Percentiles rank a stretch among this genome's conserved stretches.
phyloP scores from a whole-genome alignment of 1,140 invertebrate species.

The Hycleus cichorii region DNA sequence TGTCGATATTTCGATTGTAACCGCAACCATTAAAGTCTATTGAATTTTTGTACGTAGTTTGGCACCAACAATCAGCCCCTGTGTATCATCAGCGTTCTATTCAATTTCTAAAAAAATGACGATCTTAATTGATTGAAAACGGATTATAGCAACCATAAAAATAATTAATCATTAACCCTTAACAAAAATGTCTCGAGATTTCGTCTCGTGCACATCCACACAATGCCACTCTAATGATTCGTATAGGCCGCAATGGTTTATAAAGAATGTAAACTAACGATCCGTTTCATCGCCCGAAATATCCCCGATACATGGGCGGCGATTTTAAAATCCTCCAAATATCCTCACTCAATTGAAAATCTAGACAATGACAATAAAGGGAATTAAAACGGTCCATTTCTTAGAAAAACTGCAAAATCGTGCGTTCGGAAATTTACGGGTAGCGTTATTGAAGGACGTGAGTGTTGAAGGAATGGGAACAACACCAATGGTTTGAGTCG shows the following conservation, averaged over 20 bases:
- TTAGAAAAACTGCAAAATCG: too few species aligned
- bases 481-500: constrained; percentile 1
- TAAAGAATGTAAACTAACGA: constrained; percentile 36
- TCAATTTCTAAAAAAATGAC: constrained; percentile 5
- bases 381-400: too few species aligned
- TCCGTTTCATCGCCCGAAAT: constrained; percentile 32
- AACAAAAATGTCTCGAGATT: constrained; percentile 25
- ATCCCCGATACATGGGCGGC: constrained; percentile 6
- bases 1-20: not conserved
- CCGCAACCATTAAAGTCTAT: constrained; percentile 12
- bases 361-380: too few species aligned
- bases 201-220: constrained; percentile 19
- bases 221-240: constrained; percentile 36
- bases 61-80: constrained; percentile 22
- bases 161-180: constrained; percentile 39
- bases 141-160: constrained; percentile 35
- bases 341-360: too few species aligned
- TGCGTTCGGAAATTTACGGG: too few species aligned
- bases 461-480: too few species aligned
- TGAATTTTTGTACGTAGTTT: not conserved
- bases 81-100: constrained; percentile 27
- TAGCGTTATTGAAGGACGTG: too few species aligned
- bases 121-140: constrained; percentile 36
- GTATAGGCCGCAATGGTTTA: constrained; percentile 32
- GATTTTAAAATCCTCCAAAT: not conserved